Conservation (phyloP, 2,888 invertebrate genomes). For the Cybosia mesomella region DNA sequence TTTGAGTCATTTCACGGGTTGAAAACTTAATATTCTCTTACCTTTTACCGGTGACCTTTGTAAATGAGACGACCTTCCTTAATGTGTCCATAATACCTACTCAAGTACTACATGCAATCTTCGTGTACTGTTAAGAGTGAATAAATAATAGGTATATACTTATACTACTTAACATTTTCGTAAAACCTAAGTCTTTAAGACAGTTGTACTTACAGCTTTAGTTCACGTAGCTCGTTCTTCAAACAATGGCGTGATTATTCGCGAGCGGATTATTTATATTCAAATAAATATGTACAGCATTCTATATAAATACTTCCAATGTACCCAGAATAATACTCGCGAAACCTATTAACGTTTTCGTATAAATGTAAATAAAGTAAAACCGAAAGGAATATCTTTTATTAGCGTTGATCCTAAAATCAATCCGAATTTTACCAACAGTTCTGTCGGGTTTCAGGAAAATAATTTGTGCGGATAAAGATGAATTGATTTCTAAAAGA, state of each 20-base stretch:
- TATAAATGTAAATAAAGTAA: slow-evolving; percentile 74
- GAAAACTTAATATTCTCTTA: too few relatives aligned
- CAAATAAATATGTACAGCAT: slow-evolving; percentile 44
- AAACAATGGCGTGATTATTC: slow-evolving; percentile 51
- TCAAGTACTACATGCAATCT: not conserved
- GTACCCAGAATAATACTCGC: slow-evolving; percentile 55
- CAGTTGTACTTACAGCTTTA: slow-evolving; percentile 29
- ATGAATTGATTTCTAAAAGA: slow-evolving; percentile 28
- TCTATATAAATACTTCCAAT: slow-evolving; percentile 46
- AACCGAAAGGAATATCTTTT: slow-evolving; percentile 65
- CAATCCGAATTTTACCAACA: slow-evolving; percentile 60
- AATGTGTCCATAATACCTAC: not conserved
- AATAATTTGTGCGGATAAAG: slow-evolving; percentile 39
- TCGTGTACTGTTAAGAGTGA: not conserved
- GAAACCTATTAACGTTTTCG: slow-evolving; percentile 69
- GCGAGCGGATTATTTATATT: slow-evolving; percentile 47
- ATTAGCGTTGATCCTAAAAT: slow-evolving; percentile 58
- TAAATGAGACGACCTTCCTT: too few relatives aligned
- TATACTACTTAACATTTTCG: not conserved
- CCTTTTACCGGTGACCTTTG: too few relatives aligned
- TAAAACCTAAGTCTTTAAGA: slow-evolving; percentile 26
- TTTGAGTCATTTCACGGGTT: too few relatives aligned
- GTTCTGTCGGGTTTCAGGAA: slow-evolving; percentile 34
- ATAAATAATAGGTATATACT: not conserved
- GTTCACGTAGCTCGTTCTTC: slow-evolving; percentile 26